Evolutionary conservation across 2,888 invertebrate genomes (phyloP), one percentile per base, ranked within the genome.

Genomic region (Chymomyza caudatula): DNA sequence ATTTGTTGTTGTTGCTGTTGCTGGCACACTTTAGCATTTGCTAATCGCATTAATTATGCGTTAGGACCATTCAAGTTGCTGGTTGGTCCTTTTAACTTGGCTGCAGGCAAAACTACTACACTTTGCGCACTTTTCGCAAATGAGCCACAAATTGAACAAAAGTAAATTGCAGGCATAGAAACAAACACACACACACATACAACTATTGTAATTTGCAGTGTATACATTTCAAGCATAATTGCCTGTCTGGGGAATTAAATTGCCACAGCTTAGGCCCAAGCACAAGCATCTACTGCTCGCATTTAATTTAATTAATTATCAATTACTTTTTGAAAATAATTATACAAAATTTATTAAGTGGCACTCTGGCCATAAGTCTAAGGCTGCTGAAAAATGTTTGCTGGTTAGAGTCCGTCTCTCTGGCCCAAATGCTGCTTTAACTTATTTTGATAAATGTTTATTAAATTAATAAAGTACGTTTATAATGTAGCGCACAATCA

Each of bases 41-140:
- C 81, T 82, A 82, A 82, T 82, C 82, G 82, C 82, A 83, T 82
- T 82, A 82, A 82, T 82, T 82, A 82, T 83, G 83, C 81, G 76
- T 61, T 69, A n/a, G 17, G 4, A 42, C 20, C 20, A 43, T 20
- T n/a, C 47, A 13, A 19, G 37, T 25, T 53, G 53, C 22, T 51
- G 22, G 13, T 15, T 51, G 20, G 8, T 51, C 37, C 51, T 20
- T 17, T 51, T 37, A 47, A 71, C 83, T 67, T 44, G 20, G 51
- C 79, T 79, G 83, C 83, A 81, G 80, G 47, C 42, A n/a, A 59
- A 59, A 51, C 15, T 17, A 51, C 15, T 17, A 17, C 5, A 19
- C 22, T n/a, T 25, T 53, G 23, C 53, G 23, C 53, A 53, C 53
- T 53, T 53, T 25, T 53, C 53, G 77, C 79, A 80, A 82, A 75